These are phyloP conservation scores for Hycleus cichorii DNA, from an alignment of 1,140 invertebrate genomes.

Conservation along the genomic window DNA sequence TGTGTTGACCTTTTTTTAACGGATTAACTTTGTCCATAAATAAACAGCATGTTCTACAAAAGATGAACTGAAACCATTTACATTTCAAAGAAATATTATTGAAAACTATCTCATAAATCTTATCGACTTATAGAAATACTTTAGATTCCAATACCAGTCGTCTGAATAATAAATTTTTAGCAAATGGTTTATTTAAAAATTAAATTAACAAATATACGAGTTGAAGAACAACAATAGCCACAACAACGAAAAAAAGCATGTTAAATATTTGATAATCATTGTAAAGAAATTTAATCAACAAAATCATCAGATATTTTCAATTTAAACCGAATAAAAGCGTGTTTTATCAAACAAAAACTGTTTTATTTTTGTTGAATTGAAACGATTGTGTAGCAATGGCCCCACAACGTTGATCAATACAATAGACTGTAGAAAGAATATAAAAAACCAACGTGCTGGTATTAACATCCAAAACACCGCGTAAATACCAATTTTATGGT, in stretches of 20 bases:
- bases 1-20: not conserved
- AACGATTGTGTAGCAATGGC: too few species aligned
- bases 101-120: constrained; percentile 9
- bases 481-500: too few species aligned
- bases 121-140: constrained; percentile 9
- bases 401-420: too few species aligned
- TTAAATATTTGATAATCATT: constrained; percentile 1
- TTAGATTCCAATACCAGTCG: constrained; percentile 5
- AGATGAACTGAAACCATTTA: constrained; percentile 1
- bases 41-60: not conserved
- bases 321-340: too few species aligned
- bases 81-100: constrained; percentile 4
- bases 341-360: too few species aligned
- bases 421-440: too few species aligned
- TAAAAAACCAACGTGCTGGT: too few species aligned
- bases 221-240: not conserved
- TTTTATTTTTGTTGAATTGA: too few species aligned
- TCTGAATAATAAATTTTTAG: constrained; percentile 8
- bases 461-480: too few species aligned
- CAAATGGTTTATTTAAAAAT: not conserved
- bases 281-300: constrained; percentile 1
- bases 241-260: too few species aligned
- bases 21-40: not conserved
- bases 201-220: not conserved
- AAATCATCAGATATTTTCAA: too few species aligned